A percentile compares a stretch with the other conserved stretches of the same genome.
These are phyloP conservation scores for Cenopis cana DNA, from an alignment of 2,888 invertebrate species.

Conservation along the genomic window DNA sequence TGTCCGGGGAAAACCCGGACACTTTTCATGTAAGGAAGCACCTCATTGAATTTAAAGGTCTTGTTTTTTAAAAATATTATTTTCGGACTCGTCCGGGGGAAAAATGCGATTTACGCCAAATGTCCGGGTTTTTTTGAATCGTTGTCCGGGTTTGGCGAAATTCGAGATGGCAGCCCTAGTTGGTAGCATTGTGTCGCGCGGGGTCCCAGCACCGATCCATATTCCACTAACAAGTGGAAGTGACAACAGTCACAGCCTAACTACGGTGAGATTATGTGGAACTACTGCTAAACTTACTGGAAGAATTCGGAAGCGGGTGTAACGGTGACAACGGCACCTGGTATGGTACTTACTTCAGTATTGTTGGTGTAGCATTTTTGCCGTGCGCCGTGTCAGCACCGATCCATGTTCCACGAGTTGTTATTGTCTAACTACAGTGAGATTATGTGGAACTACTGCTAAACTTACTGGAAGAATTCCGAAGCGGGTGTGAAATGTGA, in stretches of 20 bases:
- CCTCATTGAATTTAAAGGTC: too few species aligned
- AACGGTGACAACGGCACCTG: slow-evolving; percentile 83
- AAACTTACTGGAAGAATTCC: slow-evolving; percentile 90
- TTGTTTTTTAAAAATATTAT: too few species aligned
- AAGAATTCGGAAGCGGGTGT: slow-evolving; percentile 92
- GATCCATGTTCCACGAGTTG: not conserved
- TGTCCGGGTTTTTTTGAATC: too few species aligned
- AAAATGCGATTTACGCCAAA: too few species aligned
- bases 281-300: slow-evolving; percentile 82
- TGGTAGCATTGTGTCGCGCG: slow-evolving; percentile 65
- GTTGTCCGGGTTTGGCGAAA: too few species aligned
- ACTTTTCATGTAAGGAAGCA: too few species aligned
- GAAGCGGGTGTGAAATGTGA: slow-evolving; percentile 89
- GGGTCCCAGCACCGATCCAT: slow-evolving; percentile 89
- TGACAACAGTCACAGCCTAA: too few species aligned
- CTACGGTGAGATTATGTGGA: not conserved
- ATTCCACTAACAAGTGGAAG: too few species aligned
- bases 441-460: not conserved
- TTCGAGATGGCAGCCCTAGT: too few species aligned
- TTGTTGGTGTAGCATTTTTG: slow-evolving; percentile 55
- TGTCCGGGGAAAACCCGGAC: too few species aligned
- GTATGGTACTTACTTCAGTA: slow-evolving; percentile 75
- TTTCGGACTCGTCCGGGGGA: too few species aligned
- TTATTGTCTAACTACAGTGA: not conserved
- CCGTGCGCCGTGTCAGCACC: not conserved